Evolutionary conservation across 2,113 vertebrate genomes (phyloP).

Genomic region (Lynx canadensis): DNA sequence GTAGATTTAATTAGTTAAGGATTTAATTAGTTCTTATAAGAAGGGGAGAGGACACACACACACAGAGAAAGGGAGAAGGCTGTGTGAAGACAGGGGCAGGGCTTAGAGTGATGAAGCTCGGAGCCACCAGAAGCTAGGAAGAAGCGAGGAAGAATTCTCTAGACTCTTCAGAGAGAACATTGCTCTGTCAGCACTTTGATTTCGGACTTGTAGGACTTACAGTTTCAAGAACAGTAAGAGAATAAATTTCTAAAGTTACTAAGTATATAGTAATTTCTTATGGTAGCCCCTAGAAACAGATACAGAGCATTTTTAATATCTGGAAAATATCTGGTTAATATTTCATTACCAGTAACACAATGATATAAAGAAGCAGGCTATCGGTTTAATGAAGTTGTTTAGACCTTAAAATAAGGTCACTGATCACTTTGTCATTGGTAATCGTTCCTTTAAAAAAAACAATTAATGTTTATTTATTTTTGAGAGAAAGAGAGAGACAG

Average conservation of each 20-base stretch:
- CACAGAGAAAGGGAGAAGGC: background rate
- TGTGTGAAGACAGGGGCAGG: background rate
- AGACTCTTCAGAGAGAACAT: background rate
- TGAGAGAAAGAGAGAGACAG: too few relatives aligned
- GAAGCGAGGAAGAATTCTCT: background rate
- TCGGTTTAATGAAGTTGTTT: slow-evolving; percentile 11
- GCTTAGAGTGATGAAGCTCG: background rate
- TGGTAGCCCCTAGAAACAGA: background rate
- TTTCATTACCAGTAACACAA: background rate
- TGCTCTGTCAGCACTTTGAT: background rate
- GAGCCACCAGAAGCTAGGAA: background rate
- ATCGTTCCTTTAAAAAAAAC: background rate
- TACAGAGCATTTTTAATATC: background rate
- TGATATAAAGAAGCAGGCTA: background rate
- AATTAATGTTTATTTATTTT: too few relatives aligned
- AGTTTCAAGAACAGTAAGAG: background rate
- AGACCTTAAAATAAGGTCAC: background rate
- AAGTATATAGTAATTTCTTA: background rate
- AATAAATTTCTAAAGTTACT: background rate
- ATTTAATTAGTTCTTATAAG: background rate
- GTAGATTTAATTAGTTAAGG: background rate
- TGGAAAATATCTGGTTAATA: background rate
- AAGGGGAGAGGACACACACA: background rate
- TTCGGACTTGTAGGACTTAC: background rate
- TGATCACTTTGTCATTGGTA: background rate